phyloP scores from a whole-genome alignment of 2,888 invertebrate genomes.

The Parapristionchus giblindavisi region DNA sequence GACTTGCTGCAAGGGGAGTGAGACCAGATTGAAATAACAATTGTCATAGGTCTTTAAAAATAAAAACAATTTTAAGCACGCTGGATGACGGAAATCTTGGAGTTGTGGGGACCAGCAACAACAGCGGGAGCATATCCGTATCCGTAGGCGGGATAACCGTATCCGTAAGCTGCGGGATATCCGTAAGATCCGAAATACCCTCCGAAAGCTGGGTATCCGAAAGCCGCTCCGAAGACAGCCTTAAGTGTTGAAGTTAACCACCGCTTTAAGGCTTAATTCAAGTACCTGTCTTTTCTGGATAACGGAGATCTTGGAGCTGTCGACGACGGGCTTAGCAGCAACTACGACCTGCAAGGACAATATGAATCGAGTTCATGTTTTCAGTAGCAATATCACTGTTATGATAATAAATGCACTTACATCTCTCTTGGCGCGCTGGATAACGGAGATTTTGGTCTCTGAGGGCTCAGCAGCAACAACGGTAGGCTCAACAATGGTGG shows the following conservation, averaged over 20 bases:
- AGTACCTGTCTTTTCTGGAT: conserved; percentile 27
- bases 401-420: background rate
- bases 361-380: no score
- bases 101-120: no score
- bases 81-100: no score
- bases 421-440: conserved; percentile 29
- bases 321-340: conserved; percentile 24
- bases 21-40: no score
- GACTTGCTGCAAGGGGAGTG: no score
- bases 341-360: conserved; percentile 12
- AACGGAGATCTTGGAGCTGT: conserved; percentile 34
- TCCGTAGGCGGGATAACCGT: conserved; percentile 1
- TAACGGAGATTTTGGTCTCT: conserved; percentile 34
- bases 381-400: no score
- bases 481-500: conserved; percentile 11
- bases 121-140: no score
- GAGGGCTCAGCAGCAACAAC: conserved; percentile 15
- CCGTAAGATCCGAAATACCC: background rate
- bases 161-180: background rate
- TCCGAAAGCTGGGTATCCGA: no score
- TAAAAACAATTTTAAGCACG: no score
- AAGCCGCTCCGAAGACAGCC: no score
- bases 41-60: no score
- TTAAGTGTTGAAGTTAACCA: background rate
- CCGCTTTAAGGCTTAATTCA: background rate